phyloP scores from a whole-genome alignment of 2,888 invertebrate species.

The Dryocosmus kuriphilus region DNA sequence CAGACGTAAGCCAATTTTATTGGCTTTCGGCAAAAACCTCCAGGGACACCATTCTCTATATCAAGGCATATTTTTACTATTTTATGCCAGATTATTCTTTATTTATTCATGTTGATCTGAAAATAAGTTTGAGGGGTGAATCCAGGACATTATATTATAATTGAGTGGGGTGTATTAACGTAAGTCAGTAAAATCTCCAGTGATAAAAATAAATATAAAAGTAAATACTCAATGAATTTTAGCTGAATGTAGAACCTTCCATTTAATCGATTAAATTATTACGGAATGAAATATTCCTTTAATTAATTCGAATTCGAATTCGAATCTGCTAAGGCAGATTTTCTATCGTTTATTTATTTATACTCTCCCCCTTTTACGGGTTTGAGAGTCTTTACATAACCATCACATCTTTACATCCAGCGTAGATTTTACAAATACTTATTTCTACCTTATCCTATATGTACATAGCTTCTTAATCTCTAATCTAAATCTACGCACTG shows the following conservation, averaged over 20 bases:
- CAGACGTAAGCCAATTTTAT: constrained; percentile 32
- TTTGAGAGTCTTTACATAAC: too few relatives aligned
- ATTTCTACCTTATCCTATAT: too few relatives aligned
- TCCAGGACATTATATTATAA: background rate
- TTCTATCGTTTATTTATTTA: too few relatives aligned
- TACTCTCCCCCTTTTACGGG: too few relatives aligned
- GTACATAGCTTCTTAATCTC: too few relatives aligned
- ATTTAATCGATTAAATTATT: too few relatives aligned
- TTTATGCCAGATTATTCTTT: background rate
- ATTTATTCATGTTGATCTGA: constrained; percentile 11
- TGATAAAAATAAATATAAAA: background rate
- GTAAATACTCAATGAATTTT: background rate
- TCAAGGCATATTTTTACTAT: background rate
- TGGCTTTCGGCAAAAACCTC: constrained; percentile 29
- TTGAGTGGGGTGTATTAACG: background rate
- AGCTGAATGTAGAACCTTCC: background rate
- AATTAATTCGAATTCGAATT: too few relatives aligned
- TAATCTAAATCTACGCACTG: too few relatives aligned
- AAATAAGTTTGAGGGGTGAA: background rate
- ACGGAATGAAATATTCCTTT: too few relatives aligned
- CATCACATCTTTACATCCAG: too few relatives aligned
- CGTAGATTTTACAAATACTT: too few relatives aligned
- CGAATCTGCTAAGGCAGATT: too few relatives aligned
- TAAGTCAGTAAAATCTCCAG: background rate
- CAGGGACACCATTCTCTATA: background rate